These are phyloP conservation scores for Galagoides demidoff DNA, from an alignment of 2,797 vertebrate genomes.

Conservation along the genomic window DNA sequence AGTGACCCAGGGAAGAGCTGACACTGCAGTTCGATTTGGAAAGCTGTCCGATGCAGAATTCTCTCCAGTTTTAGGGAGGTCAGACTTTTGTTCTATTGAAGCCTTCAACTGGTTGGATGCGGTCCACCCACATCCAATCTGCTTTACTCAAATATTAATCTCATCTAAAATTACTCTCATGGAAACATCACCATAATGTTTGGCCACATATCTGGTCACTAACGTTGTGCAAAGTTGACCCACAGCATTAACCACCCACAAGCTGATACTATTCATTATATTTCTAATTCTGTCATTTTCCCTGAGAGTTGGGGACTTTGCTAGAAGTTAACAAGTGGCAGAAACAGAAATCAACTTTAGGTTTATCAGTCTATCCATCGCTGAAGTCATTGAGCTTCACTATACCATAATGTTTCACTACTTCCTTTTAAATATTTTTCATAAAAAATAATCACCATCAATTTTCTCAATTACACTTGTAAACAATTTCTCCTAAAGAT, in stretches of 20 bases:
- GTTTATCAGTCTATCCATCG: neutral
- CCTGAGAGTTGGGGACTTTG: neutral
- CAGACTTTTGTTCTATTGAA: neutral
- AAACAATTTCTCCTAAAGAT: neutral
- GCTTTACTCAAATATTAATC: neutral
- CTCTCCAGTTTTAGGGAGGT: neutral
- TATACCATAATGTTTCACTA: neutral
- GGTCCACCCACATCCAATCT: neutral
- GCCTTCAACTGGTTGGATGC: neutral
- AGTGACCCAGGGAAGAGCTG: neutral
- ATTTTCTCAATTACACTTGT: neutral
- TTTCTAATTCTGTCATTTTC: neutral
- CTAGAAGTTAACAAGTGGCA: neutral
- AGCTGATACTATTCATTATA: neutral
- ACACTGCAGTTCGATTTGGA: neutral
- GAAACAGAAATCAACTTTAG: neutral
- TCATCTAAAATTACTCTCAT: neutral
- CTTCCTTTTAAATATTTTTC: neutral
- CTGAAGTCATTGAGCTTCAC: neutral
- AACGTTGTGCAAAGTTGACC: neutral
- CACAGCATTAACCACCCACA: neutral
- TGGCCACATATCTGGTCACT: neutral
- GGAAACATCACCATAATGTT: neutral
- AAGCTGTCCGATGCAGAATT: neutral
- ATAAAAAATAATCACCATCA: neutral